Percentiles rank a stretch among this genome's conserved stretches.
These are phyloP conservation scores for Eupithecia tripunctaria DNA, from an alignment of 2,888 invertebrate genomes.

Conservation along the genomic window DNA sequence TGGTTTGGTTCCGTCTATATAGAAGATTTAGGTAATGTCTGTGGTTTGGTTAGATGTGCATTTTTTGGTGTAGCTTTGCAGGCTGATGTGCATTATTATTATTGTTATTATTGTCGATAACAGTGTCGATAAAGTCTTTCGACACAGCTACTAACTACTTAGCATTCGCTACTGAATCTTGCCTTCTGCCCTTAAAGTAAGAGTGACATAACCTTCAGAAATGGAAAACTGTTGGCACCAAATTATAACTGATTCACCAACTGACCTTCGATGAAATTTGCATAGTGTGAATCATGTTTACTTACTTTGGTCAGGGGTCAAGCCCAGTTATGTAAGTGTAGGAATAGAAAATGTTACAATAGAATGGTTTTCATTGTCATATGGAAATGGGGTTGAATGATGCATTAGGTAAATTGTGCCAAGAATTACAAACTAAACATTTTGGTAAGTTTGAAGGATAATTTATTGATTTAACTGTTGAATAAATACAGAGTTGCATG, in stretches of 20 bases:
- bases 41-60: too few relatives aligned
- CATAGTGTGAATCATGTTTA: conserved; percentile 47
- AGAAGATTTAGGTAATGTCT: too few relatives aligned
- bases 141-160: conserved; percentile 2
- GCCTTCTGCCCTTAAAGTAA: conserved; percentile 33
- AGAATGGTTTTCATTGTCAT: conserved; percentile 20
- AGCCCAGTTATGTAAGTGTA: conserved; percentile 37
- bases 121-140: too few relatives aligned
- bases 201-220: conserved; percentile 45
- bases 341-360: conserved; percentile 25
- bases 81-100: too few relatives aligned
- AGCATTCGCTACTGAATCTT: conserved; percentile 22
- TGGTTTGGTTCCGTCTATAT: too few relatives aligned
- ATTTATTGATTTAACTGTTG: neutral
- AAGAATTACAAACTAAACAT: neutral
- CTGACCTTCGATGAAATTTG: conserved; percentile 49
- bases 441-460: too few relatives aligned
- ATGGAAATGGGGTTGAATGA: conserved; percentile 5
- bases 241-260: conserved; percentile 38
- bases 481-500: neutral
- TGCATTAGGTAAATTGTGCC: neutral
- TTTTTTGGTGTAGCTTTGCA: too few relatives aligned
- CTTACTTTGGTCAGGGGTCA: conserved; percentile 51
- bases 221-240: conserved; percentile 44
- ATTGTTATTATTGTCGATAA: too few relatives aligned